Evolutionary conservation across 2,888 invertebrate species (phyloP), one percentile per base, ranked within the genome.

Genomic region (Cheilosia vernalis): DNA sequence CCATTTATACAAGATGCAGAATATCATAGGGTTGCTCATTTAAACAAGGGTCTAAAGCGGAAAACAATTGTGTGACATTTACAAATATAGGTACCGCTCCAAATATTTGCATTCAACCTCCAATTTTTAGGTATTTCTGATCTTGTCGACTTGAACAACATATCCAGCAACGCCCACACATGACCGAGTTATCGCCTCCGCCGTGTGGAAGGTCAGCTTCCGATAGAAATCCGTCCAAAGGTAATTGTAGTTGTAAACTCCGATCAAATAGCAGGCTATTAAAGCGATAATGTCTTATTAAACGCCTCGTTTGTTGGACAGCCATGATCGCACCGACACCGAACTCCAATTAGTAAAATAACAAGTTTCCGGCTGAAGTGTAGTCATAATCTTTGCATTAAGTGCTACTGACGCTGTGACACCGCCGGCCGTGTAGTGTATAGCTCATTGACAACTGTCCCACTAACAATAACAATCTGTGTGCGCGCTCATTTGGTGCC

Each of bases 381-480:
- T n/a, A 42, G 9, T 10, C 33, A 33, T 33, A 33, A 13, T 37
- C 37, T n/a, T n/a, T 37, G 37, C 37, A 37, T 13, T 4, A 37
- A 37, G 37, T 37, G 13, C 37, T 3, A 13, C 13, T 37, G 37
- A 33, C 7, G 33, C 9, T 33, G 9, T 33, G 33, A 37, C 37
- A 37, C 13, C 37, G n/a, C n/a, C n/a, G n/a, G 13, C 10, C 6
- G 33, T 42, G 6, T 27, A n/a, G 33, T 42, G 6, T 27, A 5
- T n/a, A 42, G 5, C n/a, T n/a, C 42, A 42, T n/a, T 42, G n/a
- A 42, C 44, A 44, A 17, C 37, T 37, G 30, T 37, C 51, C n/a
- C 47, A 5, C 42, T 53, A 42, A 67, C 40, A 44, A 27, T 56
- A 69, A 37, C 37, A 70, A 47, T 70, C 44, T 37, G 55, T 44